These are phyloP conservation scores for Rhegmatorhina hoffmannsi DNA, from an alignment of 2,113 vertebrate species.

Conservation along the genomic window DNA sequence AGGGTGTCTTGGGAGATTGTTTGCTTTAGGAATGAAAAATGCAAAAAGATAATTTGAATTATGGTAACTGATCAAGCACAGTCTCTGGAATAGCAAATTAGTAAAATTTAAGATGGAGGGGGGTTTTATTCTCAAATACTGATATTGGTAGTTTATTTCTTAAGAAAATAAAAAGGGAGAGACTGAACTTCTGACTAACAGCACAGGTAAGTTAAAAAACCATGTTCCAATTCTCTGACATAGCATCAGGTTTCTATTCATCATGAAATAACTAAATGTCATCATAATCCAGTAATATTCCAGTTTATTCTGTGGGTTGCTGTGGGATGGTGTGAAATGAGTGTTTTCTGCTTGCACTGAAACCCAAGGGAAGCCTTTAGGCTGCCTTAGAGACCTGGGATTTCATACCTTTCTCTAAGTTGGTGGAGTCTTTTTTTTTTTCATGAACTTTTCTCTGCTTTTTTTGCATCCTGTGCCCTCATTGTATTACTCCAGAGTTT, in stretches of 20 bases:
- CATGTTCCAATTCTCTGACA: background rate
- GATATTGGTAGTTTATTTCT: background rate
- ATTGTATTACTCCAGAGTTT: background rate
- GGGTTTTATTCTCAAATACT: background rate
- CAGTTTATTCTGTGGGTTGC: background rate
- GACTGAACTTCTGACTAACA: background rate
- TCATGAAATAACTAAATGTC: background rate
- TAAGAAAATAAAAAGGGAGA: background rate
- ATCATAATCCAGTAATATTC: background rate
- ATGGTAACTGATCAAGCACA: background rate
- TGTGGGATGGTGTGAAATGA: background rate
- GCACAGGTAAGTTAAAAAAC: background rate
- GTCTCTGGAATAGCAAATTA: background rate
- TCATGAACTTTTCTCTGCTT: background rate
- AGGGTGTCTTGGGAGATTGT: background rate
- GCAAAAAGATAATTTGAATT: background rate
- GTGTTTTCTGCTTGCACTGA: background rate
- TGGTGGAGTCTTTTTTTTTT: rapidly evolving
- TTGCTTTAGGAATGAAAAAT: background rate
- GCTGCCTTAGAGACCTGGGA: background rate
- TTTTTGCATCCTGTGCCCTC: background rate
- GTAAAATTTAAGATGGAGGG: background rate
- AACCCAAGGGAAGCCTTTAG: background rate
- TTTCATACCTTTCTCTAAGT: background rate
- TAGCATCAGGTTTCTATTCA: background rate